phyloP scores from a whole-genome alignment of 2,797 vertebrate genomes.

The Pantherophis vulpinus region DNA sequence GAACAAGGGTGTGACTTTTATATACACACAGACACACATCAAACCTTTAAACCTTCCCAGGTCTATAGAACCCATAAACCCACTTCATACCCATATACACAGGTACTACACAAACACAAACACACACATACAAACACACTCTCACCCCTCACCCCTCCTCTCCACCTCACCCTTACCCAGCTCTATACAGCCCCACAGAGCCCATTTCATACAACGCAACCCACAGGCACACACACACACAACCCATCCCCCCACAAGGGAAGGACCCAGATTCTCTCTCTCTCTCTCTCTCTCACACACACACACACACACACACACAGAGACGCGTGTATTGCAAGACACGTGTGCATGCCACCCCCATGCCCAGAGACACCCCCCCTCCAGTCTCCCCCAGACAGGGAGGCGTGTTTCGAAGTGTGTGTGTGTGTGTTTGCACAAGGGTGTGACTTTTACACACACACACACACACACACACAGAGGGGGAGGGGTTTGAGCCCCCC shows the following conservation, averaged over 20 bases:
- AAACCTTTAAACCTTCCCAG: neutral
- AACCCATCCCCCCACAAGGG: too few species aligned
- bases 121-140: too few species aligned
- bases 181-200: neutral
- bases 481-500: neutral
- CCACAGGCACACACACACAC: neutral
- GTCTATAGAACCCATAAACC: too few species aligned
- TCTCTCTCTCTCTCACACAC: too few species aligned
- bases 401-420: neutral
- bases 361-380: neutral
- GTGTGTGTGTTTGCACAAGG: neutral
- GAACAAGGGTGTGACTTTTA: too few species aligned
- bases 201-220: neutral
- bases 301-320: rapidly evolving
- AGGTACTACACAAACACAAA: too few species aligned
- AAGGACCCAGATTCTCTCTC: neutral
- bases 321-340: neutral
- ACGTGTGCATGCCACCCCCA: neutral
- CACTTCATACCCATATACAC: too few species aligned
- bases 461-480: neutral
- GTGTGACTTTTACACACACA: too few species aligned
- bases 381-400: too few species aligned
- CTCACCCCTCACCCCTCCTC: too few species aligned
- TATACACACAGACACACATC: neutral
- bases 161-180: neutral